A percentile compares a stretch with the other conserved stretches of the same genome.
These are phyloP conservation scores for Hypotaenidia okinawae DNA, from an alignment of 2,797 vertebrate genomes.

Conservation along the genomic window DNA sequence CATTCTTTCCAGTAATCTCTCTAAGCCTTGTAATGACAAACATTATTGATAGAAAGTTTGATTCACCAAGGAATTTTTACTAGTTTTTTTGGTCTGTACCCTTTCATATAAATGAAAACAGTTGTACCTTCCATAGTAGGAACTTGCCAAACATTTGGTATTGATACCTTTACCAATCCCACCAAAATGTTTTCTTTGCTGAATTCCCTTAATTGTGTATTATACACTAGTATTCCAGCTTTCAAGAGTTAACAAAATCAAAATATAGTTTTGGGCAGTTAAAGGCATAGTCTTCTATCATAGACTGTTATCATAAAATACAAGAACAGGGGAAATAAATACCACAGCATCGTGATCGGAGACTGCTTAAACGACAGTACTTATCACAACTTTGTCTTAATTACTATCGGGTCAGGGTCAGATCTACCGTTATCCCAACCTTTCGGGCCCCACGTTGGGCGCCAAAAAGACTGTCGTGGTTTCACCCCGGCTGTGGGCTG, in stretches of 20 bases:
- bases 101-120: background rate
- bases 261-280: background rate
- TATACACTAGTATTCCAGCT: background rate
- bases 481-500: no score
- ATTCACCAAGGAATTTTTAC: background rate
- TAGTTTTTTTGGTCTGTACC: background rate
- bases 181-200: background rate
- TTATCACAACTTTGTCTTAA: no score
- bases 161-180: background rate
- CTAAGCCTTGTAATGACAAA: background rate
- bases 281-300: background rate
- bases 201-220: background rate
- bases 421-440: no score
- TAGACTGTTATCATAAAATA: no score
- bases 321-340: no score
- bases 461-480: no score
- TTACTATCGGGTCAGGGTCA: no score
- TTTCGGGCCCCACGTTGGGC: no score
- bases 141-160: background rate
- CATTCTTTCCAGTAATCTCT: background rate
- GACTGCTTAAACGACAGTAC: no score
- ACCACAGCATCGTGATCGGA: no score
- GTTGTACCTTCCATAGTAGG: background rate
- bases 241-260: background rate
- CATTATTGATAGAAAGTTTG: background rate